Evolutionary conservation across 2,888 invertebrate species (phyloP).

Genomic region (Tiphia femorata): DNA sequence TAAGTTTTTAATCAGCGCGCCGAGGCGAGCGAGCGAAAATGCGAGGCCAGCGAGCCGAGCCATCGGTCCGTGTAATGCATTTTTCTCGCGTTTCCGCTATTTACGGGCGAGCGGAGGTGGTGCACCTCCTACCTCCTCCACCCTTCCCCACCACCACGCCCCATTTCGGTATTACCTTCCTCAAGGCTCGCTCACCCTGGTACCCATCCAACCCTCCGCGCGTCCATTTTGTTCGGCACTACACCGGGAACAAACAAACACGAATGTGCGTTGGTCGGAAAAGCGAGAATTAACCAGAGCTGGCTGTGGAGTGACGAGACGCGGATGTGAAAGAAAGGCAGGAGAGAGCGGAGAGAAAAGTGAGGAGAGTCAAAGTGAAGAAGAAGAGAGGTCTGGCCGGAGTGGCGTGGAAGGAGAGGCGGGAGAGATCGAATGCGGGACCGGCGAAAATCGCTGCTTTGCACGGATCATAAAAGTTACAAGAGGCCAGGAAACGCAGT

Average conservation of each 20-base stretch:
- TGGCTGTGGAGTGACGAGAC: constrained; percentile 24
- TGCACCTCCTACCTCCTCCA: too few species aligned
- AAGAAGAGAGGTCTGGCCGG: background rate
- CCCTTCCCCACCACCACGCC: too few species aligned
- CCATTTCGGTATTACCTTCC: constrained; percentile 31
- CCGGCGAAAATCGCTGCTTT: constrained; percentile 56
- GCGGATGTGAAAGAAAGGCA: background rate
- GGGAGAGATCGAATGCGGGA: constrained; percentile 28
- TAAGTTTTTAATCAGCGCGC: too few species aligned
- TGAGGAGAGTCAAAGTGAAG: constrained; percentile 4
- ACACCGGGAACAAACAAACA: constrained; percentile 18
- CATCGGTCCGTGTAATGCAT: too few species aligned
- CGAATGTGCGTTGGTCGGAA: constrained; percentile 3
- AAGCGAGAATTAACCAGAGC: constrained; percentile 36
- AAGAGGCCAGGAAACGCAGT: constrained; percentile 52
- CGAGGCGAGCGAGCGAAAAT: background rate
- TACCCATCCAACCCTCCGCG: background rate
- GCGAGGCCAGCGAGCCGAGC: background rate
- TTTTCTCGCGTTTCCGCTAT: too few species aligned
- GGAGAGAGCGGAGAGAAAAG: background rate
- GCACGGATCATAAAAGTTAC: constrained; percentile 61
- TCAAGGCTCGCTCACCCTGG: background rate
- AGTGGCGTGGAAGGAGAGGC: constrained; percentile 7
- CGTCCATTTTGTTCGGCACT: constrained; percentile 7
- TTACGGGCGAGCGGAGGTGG: too few species aligned